Percentiles rank a stretch among this genome's conserved stretches.
These are phyloP conservation scores for Manis crassicaudata DNA, from an alignment of 2,797 vertebrate species.

Conservation along the genomic window DNA sequence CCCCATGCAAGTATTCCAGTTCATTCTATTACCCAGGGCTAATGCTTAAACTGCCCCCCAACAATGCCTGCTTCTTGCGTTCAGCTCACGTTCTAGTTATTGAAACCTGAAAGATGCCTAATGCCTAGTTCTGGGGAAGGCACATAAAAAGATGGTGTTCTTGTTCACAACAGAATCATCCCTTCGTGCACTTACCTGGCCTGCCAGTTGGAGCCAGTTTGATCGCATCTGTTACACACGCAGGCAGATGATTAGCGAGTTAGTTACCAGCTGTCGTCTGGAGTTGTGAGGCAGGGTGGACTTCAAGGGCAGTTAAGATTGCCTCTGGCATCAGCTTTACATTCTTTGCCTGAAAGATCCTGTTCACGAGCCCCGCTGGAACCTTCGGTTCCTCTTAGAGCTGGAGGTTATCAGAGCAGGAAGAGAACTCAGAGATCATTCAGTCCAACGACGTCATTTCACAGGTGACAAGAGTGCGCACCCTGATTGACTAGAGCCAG, in stretches of 20 bases:
- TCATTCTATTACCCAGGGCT: neutral
- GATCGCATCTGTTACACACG: rapidly evolving
- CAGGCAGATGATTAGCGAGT: neutral
- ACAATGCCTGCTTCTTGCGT: neutral
- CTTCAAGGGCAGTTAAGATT: neutral
- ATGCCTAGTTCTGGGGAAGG: neutral
- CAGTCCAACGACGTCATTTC: neutral
- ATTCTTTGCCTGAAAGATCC: neutral
- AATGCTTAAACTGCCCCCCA: neutral
- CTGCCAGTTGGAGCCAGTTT: rapidly evolving
- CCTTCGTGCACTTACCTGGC: neutral
- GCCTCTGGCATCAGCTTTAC: neutral
- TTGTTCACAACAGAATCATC: neutral
- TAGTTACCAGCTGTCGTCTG: neutral
- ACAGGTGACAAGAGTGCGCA: neutral
- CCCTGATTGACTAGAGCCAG: neutral
- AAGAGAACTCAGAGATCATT: neutral
- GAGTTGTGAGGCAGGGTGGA: neutral
- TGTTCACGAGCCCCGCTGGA: neutral
- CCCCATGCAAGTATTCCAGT: rapidly evolving
- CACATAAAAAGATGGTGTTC: neutral
- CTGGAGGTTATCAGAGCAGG: neutral
- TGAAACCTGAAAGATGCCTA: neutral
- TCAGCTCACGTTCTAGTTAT: neutral
- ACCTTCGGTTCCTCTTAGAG: neutral